Percentiles rank a stretch among this genome's conserved stretches.
These are phyloP conservation scores for Saturnia japonica DNA, from an alignment of 2,888 invertebrate species.

Conservation along the genomic window DNA sequence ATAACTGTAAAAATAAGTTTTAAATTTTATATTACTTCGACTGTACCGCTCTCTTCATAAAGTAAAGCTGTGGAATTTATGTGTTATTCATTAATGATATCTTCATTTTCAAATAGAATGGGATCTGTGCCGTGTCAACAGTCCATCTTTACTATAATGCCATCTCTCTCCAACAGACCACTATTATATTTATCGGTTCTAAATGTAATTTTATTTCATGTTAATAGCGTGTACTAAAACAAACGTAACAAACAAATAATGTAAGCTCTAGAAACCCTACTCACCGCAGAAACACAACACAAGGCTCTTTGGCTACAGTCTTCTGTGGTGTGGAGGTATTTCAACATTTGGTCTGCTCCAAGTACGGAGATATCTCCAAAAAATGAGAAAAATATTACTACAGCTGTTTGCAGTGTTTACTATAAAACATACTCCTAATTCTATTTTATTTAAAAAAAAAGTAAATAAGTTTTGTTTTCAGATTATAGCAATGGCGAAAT, in stretches of 20 bases:
- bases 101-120: not conserved
- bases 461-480: not conserved
- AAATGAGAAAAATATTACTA: no score
- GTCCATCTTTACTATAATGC: not conserved
- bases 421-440: no score
- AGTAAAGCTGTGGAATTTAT: constrained; percentile 4
- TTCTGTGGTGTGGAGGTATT: no score
- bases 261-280: no score
- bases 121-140: constrained; percentile 5
- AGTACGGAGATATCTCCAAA: no score
- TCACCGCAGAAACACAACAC: no score
- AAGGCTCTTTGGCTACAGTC: no score
- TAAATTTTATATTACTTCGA: not conserved
- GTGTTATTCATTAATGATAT: constrained; percentile 17
- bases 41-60: not conserved
- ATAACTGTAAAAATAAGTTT: not conserved
- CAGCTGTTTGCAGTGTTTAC: no score
- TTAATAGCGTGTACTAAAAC: no score
- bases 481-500: not conserved
- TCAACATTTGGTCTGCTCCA: no score
- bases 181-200: not conserved
- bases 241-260: no score
- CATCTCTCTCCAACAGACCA: not conserved
- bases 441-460: no score
- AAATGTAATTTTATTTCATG: not conserved